phyloP scores from a whole-genome alignment of 1,140 invertebrate genomes.

The Drosophila takahashii region DNA sequence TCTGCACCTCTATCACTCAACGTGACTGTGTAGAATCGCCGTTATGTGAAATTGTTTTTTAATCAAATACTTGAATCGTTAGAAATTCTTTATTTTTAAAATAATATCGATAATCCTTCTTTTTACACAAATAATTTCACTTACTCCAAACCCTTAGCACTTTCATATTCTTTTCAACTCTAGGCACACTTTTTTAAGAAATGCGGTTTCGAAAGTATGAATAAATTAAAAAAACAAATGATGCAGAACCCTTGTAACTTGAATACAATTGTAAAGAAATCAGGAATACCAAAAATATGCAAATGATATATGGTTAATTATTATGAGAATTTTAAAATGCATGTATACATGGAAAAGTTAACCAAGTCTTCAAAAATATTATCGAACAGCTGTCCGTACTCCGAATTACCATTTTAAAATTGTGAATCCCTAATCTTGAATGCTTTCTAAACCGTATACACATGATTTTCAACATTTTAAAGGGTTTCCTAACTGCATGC shows the following conservation, averaged over 20 bases:
- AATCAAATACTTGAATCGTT: background rate
- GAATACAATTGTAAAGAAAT: background rate
- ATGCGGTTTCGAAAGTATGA: background rate
- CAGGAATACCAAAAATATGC: constrained; percentile 1
- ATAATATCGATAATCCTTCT: too few relatives aligned
- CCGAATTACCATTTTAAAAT: too few relatives aligned
- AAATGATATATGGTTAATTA: background rate
- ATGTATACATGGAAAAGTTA: background rate
- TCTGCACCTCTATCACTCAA: background rate
- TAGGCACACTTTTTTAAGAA: background rate
- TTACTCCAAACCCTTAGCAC: background rate
- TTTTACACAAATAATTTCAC: too few relatives aligned
- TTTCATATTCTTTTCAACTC: background rate
- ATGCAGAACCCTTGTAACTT: too few relatives aligned
- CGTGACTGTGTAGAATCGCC: background rate
- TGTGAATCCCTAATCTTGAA: too few relatives aligned
- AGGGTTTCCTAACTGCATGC: background rate
- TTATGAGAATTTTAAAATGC: background rate
- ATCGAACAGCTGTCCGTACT: background rate
- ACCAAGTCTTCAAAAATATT: background rate
- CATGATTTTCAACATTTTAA: too few relatives aligned
- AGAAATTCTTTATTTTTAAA: too few relatives aligned
- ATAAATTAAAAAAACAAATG: background rate
- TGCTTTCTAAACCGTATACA: too few relatives aligned
- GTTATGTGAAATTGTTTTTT: background rate